Conservation (phyloP, 2,888 invertebrate genomes). For the Ectemnius cavifrons region DNA sequence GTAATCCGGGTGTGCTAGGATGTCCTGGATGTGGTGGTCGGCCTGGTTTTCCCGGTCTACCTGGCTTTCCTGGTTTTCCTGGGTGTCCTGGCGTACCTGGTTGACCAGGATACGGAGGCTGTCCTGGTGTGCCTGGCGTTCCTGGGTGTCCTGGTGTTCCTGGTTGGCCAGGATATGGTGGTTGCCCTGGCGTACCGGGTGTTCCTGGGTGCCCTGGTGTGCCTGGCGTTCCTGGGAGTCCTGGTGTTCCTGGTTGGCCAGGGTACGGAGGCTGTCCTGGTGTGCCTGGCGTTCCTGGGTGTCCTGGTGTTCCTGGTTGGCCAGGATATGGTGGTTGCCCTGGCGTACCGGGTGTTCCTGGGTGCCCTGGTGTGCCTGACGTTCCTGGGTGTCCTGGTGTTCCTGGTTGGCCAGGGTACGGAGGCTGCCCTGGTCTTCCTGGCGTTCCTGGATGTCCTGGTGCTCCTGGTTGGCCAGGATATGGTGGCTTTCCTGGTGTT, state of each 20-base stretch:
- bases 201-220: conserved; percentile 1
- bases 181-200: not conserved
- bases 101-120: conserved; percentile 53
- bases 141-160: conserved; percentile 14
- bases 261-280: conserved; percentile 47
- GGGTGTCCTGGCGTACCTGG: conserved; percentile 37
- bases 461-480: conserved; percentile 43
- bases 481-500: conserved; percentile 73
- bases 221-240: not conserved
- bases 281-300: conserved; percentile 44
- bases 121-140: not conserved
- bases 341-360: conserved; percentile 71
- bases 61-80: not conserved
- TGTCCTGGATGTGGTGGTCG: conserved; percentile 29
- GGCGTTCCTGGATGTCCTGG: conserved; percentile 29
- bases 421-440: not conserved
- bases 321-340: conserved; percentile 58
- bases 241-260: conserved; percentile 49
- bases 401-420: not conserved
- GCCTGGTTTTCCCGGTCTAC: conserved; percentile 27
- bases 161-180: not conserved
- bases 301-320: conserved; percentile 47
- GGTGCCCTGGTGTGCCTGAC: conserved; percentile 33
- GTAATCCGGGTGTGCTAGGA: conserved; percentile 33
- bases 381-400: conserved; percentile 37